Base-by-base conservation (phyloP, 2,113 vertebrate species). In the Epinephelus lanceolatus region DNA sequence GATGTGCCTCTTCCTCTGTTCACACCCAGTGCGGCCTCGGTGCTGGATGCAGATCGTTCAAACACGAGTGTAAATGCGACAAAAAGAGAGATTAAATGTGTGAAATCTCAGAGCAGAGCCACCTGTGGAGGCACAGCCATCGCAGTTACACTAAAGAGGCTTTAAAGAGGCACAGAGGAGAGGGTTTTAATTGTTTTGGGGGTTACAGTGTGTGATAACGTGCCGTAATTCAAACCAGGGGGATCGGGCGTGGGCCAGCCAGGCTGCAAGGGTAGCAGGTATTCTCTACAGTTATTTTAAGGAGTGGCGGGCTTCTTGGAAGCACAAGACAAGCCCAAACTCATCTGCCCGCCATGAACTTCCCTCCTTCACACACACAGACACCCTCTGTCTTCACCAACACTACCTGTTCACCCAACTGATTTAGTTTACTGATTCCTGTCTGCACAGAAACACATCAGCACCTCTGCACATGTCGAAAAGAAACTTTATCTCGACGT, bases 241-340 rank as follows among this genome's bases (percentile, higher is more conserved):
- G 63, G n/a, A 61, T 17, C 15, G 49, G 75, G 62, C 33, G 77
- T 56, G 73, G 69, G 68, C 21, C 57, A 52, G 30, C 42, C 21
- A 45, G 71, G 84, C 25, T 8, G 68, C 51, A 37, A 33, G 61
- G 69, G n/a, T 1, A 21, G 78, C 86, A 68, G 75, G 83, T 86
- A 84, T 77, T 85, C 78, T 81, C 52, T 45, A 37, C 89, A 86
- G 92, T 93, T 94, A 94, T 93, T 92, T 92, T 85, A 94, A 93
- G 94, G 93, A 93, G 93, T 93, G 94, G 91, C 81, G 2, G 51
- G 49, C 67, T 76, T 83, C 45, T 61, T 66, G 49, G 6, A 49
- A 72, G 73, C 79, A 49, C 2, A 8, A 85, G 89, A 90, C 94
- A 91, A 93, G 94, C 61, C 92, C 65, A 55, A 86, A 95, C 94